Evolutionary conservation across 2,888 invertebrate species (phyloP), one percentile per base, ranked within the genome.

Genomic region (Xylota segnis): DNA sequence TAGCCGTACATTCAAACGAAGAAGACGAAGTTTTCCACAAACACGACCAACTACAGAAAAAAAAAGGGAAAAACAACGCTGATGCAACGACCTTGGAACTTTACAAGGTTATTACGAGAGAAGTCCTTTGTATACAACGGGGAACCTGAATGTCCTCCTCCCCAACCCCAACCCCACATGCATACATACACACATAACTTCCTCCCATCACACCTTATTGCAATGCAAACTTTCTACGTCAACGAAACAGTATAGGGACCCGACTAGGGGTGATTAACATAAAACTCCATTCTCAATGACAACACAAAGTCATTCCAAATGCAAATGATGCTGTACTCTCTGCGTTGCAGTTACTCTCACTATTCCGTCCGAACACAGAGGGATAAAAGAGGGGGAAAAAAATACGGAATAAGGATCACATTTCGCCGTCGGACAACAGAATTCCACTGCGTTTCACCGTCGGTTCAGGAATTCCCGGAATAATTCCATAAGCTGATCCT

Each of bases 41-140:
- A 56, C 32, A 52, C 14, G 47, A 61, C 47, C 45, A 58, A 56
- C 52, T 14, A 63, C 63, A 54, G 9, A 27, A 37, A 58, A 40
- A 27, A 50, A 68, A 32, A 37, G n/a, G n/a, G n/a, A 71, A 65
- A 27, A 58, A 34, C 7, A 71, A 71, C 61, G 12, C 76, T 72
- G 82, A 86, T 82, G 86, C 86, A 86, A 86, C 86, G 86, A 86
- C 86, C 86, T 86, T 86, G 86, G 76, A 82, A 76, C 66, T 86
- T 86, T 82, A 76, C 86, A 86, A 86, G 86, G 86, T 86, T 86
- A 82, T 76, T 68, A 72, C 56, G 56, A 86, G 76, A 66, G 18
- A 79, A 82, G 47, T 71, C 76, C 86, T 86, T 77, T 86, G 66
- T 81, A 54, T n/a, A 54, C 59, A 68, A 70, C 34, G 27, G 43